Conservation (phyloP, 2,888 invertebrate genomes). For the Sylvicola cinctus region DNA sequence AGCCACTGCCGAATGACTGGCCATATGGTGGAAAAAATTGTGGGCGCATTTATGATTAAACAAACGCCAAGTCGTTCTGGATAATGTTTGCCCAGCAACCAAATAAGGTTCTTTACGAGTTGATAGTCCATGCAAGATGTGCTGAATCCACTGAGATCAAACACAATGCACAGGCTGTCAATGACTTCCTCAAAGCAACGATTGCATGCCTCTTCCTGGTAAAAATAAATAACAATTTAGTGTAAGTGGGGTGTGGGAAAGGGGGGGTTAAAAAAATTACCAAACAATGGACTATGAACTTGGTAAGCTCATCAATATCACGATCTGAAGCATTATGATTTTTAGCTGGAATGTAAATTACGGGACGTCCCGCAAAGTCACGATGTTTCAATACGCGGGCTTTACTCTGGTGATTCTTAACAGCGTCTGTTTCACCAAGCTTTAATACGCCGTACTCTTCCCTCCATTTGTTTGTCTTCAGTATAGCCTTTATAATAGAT, state of each 20-base stretch:
- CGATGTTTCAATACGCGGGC: slow-evolving; percentile 48
- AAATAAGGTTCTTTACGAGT: slow-evolving; percentile 56
- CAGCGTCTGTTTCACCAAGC: slow-evolving; percentile 28
- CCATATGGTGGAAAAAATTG: slow-evolving; percentile 60
- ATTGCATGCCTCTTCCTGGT: slow-evolving; percentile 54
- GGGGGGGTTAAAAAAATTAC: slow-evolving; percentile 18
- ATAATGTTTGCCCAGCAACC: slow-evolving; percentile 55
- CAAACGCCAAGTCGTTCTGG: slow-evolving; percentile 60
- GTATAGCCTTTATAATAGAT: slow-evolving; percentile 34
- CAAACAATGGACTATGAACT: slow-evolving; percentile 56
- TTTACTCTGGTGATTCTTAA: slow-evolving; percentile 40
- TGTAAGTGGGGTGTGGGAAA: slow-evolving; percentile 2
- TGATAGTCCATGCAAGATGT: slow-evolving; percentile 64
- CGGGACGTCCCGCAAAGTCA: slow-evolving; percentile 51
- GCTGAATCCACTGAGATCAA: slow-evolving; percentile 53
- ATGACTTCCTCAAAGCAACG: slow-evolving; percentile 60
- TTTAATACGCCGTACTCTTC: slow-evolving; percentile 45
- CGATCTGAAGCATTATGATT: slow-evolving; percentile 49
- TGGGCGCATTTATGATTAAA: slow-evolving; percentile 50
- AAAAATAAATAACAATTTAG: slow-evolving; percentile 8
- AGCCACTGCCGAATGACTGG: slow-evolving; percentile 55
- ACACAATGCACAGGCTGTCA: slow-evolving; percentile 60
- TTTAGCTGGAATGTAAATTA: slow-evolving; percentile 58
- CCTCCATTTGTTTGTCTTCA: slow-evolving; percentile 66
- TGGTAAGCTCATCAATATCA: slow-evolving; percentile 54